Evolutionary conservation across 2,113 vertebrate genomes (phyloP), one percentile per base, ranked within the genome.

Genomic region (Ictalurus furcatus): DNA sequence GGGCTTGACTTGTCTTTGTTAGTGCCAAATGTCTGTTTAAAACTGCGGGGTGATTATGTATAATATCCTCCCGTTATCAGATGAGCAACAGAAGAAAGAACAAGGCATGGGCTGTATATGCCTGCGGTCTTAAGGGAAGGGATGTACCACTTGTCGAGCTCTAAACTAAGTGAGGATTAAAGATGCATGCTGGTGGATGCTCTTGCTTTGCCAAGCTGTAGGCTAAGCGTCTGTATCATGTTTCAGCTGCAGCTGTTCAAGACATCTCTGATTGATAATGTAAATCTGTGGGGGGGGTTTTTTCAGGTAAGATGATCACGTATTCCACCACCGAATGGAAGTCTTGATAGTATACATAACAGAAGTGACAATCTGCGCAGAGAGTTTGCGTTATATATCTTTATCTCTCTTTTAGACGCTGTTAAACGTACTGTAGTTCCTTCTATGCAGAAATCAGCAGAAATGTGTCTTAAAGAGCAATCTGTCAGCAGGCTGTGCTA

Each of bases 391-490:
- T 40, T 23, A 13, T 73, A 30, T 48, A 67, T 17, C 6, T 30
- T 23, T 79, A 12, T 59, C 23, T 61, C 16, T 84, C 16, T 61
- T 23, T 58, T 65, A 11, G 63, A 69, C 37, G 19, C 59, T 80
- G 82, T 84, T 84, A 61, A 74, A 65, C 21, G 63, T 44, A 58
- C 28, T 78, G 58, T 83, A 79, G 71, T 87, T 67, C 3, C 16
- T 78, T 87, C 86, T 91, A 88, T 82, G 82, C 81, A 91, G 54
- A 88, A 80, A 52, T 76, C 40, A 85, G 28, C 63, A 61, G 80
- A 59, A 90, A 83, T 17, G 80, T 89, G 58, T 89, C 87, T 82
- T 84, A 56, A 85, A 86, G 89, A 67, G 52, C 86, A 88, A 80
- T 82, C 40, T 69, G 71, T 85, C 58, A 48, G 34, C 63, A 61